A percentile compares a stretch with the other conserved stretches of the same genome.
Evolutionary conservation across 1,140 invertebrate species (phyloP).

Genomic region (Bombus pyrosoma): DNA sequence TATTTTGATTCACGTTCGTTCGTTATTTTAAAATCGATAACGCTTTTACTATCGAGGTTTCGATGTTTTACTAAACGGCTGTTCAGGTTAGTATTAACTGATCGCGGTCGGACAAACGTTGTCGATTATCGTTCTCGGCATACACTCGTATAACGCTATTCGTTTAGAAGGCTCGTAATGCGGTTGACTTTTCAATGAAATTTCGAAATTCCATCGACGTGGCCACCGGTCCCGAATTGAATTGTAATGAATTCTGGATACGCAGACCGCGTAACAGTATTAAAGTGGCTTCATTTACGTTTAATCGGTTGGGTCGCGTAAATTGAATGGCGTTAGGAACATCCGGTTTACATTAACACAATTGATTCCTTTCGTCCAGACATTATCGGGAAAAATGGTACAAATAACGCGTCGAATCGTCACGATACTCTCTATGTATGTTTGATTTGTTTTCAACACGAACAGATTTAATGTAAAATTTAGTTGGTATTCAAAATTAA

Average conservation of each 20-base stretch:
- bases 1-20: neutral
- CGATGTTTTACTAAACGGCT: neutral
- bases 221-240: neutral
- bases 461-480: neutral
- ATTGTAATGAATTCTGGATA: constrained; percentile 14
- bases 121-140: neutral
- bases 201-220: constrained; percentile 21
- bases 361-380: neutral
- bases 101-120: neutral
- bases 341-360: neutral
- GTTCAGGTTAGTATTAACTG: too few species aligned
- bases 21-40: neutral
- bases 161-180: neutral
- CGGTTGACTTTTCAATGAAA: constrained; percentile 36
- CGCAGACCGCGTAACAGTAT: neutral
- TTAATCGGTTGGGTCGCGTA: neutral
- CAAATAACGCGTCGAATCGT: neutral
- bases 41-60: neutral
- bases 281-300: constrained; percentile 32
- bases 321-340: constrained; percentile 1
- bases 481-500: neutral
- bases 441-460: neutral
- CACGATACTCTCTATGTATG: neutral
- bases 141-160: neutral
- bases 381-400: neutral